Evolutionary conservation across 2,113 vertebrate species (phyloP).

Genomic region (Thamnaconus septentrionalis): DNA sequence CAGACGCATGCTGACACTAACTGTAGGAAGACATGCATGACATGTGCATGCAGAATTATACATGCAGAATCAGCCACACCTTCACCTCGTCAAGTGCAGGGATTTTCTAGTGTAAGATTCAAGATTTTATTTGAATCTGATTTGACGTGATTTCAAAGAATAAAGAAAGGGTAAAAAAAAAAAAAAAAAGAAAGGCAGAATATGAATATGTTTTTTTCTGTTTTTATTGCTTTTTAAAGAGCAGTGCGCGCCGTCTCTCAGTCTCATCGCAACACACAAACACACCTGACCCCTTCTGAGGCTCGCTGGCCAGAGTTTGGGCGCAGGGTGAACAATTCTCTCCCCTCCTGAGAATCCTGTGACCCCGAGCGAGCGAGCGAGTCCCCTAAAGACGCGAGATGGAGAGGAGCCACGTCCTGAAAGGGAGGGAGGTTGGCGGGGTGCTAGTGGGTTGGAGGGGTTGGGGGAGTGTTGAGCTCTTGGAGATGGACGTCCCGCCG

Average conservation of each 20-base stretch:
- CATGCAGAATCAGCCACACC: neutral
- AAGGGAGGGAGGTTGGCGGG: slow-evolving; percentile 1
- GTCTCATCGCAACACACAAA: slow-evolving; percentile 7
- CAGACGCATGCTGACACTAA: slow-evolving; percentile 26
- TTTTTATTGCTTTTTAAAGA: no score
- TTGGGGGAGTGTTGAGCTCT: slow-evolving; percentile 20
- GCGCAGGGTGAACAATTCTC: neutral
- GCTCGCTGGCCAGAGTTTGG: no score
- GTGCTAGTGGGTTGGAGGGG: no score
- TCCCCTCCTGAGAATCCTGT: slow-evolving; percentile 21
- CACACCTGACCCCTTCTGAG: slow-evolving; percentile 25
- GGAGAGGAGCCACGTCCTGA: slow-evolving; percentile 35
- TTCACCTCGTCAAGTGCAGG: neutral
- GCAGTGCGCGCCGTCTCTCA: no score
- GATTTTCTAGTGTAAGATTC: no score
- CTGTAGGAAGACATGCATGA: slow-evolving; percentile 8
- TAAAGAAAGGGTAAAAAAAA: no score
- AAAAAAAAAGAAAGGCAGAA: no score
- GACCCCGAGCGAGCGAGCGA: slow-evolving; percentile 9
- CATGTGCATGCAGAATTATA: slow-evolving; percentile 12
- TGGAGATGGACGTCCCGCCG: slow-evolving; percentile 45
- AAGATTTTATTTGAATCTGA: no score
- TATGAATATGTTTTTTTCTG: no score
- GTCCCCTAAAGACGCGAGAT: slow-evolving; percentile 29
- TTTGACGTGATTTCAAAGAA: no score